A percentile compares a stretch with the other conserved stretches of the same genome.
phyloP scores from a whole-genome alignment of 2,113 vertebrate species.

The Stomatorhinus ivindoensis region DNA sequence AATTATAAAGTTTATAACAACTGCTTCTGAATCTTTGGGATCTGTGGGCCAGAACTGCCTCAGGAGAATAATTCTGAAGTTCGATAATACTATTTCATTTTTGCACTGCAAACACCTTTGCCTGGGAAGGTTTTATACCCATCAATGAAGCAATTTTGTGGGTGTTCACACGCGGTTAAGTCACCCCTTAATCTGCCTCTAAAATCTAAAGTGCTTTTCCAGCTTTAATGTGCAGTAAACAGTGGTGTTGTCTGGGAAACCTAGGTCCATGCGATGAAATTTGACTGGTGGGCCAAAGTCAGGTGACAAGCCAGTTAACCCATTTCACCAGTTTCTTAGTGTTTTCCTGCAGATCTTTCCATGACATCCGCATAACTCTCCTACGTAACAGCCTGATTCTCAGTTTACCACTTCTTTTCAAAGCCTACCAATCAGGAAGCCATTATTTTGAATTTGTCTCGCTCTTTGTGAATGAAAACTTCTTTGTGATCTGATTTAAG shows the following conservation, averaged over 20 bases:
- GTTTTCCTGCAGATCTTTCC: neutral
- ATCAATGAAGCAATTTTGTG: neutral
- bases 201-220: neutral
- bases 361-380: neutral
- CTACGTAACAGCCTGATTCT: neutral
- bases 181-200: neutral
- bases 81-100: neutral
- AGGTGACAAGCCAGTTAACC: neutral
- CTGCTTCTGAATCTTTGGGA: neutral
- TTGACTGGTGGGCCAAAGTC: neutral
- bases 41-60: neutral
- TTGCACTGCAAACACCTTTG: neutral
- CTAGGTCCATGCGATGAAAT: neutral
- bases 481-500: neutral
- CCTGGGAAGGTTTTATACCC: neutral
- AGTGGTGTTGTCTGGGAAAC: neutral
- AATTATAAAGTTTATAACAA: neutral
- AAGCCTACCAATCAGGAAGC: neutral
- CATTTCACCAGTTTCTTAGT: neutral
- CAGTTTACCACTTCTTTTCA: neutral
- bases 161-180: neutral
- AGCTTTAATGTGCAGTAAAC: neutral
- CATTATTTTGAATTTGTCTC: neutral
- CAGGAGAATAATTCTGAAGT: neutral
- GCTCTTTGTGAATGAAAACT: neutral